A percentile compares a stretch with the other conserved stretches of the same genome.
Conservation (phyloP, 2,797 vertebrate species). For the Neopelma chrysocephalum region DNA sequence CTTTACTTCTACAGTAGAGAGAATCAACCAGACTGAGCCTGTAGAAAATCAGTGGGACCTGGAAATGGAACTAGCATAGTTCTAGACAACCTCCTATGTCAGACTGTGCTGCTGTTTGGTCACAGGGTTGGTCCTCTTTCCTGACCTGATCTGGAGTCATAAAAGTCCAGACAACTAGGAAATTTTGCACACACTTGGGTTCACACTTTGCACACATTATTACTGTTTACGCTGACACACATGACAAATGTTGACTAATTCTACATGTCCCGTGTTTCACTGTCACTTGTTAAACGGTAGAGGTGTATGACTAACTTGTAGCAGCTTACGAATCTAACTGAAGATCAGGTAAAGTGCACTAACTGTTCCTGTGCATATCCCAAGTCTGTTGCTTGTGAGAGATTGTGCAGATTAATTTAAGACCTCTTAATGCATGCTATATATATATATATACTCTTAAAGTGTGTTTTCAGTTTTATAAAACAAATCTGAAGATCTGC, state of each 20-base stretch:
- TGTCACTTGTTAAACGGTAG: background rate
- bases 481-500: background rate
- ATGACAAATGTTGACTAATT: background rate
- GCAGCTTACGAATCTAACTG: background rate
- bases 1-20: no score
- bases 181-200: background rate
- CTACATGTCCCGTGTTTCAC: background rate
- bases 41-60: background rate
- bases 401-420: background rate
- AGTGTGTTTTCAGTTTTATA: background rate
- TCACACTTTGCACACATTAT: background rate
- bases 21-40: background rate
- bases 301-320: background rate
- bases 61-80: background rate
- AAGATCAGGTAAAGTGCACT: background rate
- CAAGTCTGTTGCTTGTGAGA: rapidly evolving
- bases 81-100: background rate
- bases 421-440: background rate
- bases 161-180: background rate
- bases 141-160: background rate
- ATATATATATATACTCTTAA: background rate
- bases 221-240: background rate
- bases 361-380: no score
- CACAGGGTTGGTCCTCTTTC: background rate
- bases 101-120: background rate